Conservation (phyloP, 2,888 invertebrate genomes). For the Drosophila suboccidentalis region DNA sequence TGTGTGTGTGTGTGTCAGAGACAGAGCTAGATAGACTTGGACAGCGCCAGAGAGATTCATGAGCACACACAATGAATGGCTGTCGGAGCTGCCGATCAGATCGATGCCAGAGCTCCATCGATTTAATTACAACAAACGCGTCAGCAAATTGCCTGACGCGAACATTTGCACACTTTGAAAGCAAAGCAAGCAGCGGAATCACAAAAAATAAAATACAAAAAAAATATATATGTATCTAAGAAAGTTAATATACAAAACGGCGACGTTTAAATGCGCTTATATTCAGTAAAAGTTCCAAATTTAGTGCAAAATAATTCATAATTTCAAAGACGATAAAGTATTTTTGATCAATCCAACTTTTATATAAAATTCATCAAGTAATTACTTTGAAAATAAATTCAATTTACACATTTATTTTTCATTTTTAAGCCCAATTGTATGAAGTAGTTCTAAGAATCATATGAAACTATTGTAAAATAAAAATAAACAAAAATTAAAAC, state of each 20-base stretch:
- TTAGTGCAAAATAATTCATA: no score
- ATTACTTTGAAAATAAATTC: not conserved
- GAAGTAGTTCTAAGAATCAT: no score
- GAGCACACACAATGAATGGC: constrained; percentile 76
- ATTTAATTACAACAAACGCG: constrained; percentile 83
- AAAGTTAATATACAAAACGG: not conserved
- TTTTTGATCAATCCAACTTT: no score
- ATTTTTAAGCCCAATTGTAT: no score
- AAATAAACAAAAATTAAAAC: no score
- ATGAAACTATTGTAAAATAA: no score
- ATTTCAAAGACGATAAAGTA: no score
- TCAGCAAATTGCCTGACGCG: constrained; percentile 83
- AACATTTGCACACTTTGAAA: constrained; percentile 82
- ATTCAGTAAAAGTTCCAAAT: not conserved
- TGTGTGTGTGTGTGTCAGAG: constrained; percentile 21
- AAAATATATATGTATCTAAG: constrained; percentile 8
- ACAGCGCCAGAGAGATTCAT: constrained; percentile 79
- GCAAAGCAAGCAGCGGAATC: constrained; percentile 59
- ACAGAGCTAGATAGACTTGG: constrained; percentile 54
- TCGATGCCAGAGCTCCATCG: constrained; percentile 73
- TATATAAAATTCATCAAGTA: no score
- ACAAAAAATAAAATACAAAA: constrained; percentile 42
- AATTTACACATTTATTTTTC: not conserved
- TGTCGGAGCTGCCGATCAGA: constrained; percentile 67
- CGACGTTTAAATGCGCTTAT: constrained; percentile 11